Evolutionary conservation across 2,113 vertebrate genomes (phyloP).

Genomic region (Ornithorhynchus anatinus): DNA sequence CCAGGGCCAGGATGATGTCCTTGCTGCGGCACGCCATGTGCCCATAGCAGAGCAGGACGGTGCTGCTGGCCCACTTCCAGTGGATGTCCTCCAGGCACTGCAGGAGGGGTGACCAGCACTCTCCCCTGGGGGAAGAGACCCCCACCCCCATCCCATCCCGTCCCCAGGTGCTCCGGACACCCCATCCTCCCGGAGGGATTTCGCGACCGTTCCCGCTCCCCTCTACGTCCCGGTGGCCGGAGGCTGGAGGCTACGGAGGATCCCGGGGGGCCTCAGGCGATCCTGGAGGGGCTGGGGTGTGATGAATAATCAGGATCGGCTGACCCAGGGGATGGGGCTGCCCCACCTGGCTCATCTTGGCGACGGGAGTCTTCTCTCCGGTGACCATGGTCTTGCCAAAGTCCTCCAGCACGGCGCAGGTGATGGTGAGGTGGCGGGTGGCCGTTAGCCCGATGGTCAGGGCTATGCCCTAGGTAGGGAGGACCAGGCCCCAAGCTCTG

Average conservation of each 20-base stretch:
- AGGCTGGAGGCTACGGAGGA: too few species aligned
- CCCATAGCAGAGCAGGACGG: not conserved
- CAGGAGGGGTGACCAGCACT: not conserved
- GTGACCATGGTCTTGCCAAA: not conserved
- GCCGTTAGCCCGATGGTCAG: not conserved
- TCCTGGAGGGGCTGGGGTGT: not conserved
- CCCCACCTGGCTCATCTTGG: not conserved
- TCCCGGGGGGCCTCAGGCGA: too few species aligned
- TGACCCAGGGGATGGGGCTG: too few species aligned
- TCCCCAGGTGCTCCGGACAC: not conserved
- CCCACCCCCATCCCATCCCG: not conserved
- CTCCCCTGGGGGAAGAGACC: not conserved
- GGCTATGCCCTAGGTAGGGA: not conserved
- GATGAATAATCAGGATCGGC: too few species aligned
- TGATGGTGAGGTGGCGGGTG: not conserved
- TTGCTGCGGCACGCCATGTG: not conserved
- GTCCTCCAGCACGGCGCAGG: not conserved
- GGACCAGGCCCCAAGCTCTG: not conserved
- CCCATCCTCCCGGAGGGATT: too few species aligned
- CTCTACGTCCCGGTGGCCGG: too few species aligned
- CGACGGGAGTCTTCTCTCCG: not conserved
- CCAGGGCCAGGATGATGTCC: not conserved
- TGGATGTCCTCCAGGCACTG: not conserved
- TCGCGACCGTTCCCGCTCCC: too few species aligned
- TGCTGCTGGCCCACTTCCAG: not conserved